Conservation (phyloP, 2,113 vertebrate species). For the Globicephala melas region DNA sequence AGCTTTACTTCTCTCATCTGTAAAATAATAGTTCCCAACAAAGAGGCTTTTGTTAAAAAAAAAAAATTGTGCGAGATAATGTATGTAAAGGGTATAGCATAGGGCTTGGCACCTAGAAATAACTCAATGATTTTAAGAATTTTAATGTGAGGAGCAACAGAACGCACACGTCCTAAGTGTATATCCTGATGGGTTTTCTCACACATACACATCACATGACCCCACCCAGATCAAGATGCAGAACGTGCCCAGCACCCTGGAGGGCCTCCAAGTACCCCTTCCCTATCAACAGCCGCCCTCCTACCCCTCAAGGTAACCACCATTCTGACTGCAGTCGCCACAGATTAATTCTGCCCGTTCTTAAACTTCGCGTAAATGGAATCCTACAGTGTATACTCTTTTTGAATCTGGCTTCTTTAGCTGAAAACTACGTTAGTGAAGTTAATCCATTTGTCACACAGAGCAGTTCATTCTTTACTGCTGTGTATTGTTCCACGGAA, state of each 20-base stretch:
- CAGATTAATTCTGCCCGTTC: accelerated
- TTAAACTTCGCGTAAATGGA: not conserved
- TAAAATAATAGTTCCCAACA: not conserved
- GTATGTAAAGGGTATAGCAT: no score
- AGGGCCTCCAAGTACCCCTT: no score
- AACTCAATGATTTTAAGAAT: not conserved
- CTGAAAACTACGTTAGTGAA: not conserved
- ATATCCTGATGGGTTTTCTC: no score
- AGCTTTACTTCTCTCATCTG: not conserved
- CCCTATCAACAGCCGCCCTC: not conserved
- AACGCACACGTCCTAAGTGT: accelerated
- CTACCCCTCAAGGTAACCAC: not conserved
- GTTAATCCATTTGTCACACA: not conserved
- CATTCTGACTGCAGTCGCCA: not conserved
- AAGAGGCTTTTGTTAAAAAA: not conserved
- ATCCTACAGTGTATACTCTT: accelerated
- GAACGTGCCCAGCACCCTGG: not conserved
- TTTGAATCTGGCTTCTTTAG: not conserved
- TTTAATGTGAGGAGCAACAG: not conserved
- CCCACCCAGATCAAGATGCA: not conserved
- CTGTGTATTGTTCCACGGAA: accelerated
- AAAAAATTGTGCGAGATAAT: not conserved
- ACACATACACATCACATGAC: accelerated
- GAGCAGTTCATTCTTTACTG: not conserved
- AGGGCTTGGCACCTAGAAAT: not conserved